Evolutionary conservation across 1,140 invertebrate genomes (phyloP).

Genomic region (Nylanderia fulva): DNA sequence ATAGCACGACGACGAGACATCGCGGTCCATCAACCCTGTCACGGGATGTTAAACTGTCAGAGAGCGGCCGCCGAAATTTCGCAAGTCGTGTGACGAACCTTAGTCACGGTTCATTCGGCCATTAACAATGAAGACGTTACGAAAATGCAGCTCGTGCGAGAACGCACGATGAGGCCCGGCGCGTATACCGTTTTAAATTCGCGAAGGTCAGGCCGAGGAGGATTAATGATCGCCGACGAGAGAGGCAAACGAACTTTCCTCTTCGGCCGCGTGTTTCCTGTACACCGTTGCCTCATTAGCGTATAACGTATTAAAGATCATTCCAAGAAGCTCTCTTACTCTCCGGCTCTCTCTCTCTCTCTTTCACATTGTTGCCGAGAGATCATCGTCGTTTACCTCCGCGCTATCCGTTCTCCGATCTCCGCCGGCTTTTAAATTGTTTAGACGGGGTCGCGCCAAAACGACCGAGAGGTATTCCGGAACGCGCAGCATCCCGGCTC

Average conservation of each 20-base stretch:
- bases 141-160: slow-evolving; percentile 47
- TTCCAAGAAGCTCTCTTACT: slow-evolving; percentile 47
- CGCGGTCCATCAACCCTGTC: not conserved
- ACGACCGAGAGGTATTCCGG: slow-evolving; percentile 42
- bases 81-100: slow-evolving; percentile 6
- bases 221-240: slow-evolving; percentile 64
- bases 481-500: slow-evolving; percentile 41
- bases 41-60: slow-evolving; percentile 21
- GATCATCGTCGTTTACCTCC: slow-evolving; percentile 55
- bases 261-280: slow-evolving; percentile 56
- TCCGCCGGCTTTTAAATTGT: slow-evolving; percentile 59
- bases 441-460: slow-evolving; percentile 46
- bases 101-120: too few relatives aligned
- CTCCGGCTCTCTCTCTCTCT: not conserved
- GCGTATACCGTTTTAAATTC: slow-evolving; percentile 68
- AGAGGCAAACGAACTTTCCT: slow-evolving; percentile 63
- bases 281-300: slow-evolving; percentile 63
- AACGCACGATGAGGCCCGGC: slow-evolving; percentile 12
- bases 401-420: slow-evolving; percentile 54
- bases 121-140: slow-evolving; percentile 60
- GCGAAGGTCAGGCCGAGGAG: slow-evolving; percentile 51
- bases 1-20: not conserved
- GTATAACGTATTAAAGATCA: slow-evolving; percentile 55
- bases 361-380: slow-evolving; percentile 13
- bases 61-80: slow-evolving; percentile 16